These are phyloP conservation scores for Halesus radiatus DNA, from an alignment of 1,140 invertebrate genomes.

Conservation along the genomic window DNA sequence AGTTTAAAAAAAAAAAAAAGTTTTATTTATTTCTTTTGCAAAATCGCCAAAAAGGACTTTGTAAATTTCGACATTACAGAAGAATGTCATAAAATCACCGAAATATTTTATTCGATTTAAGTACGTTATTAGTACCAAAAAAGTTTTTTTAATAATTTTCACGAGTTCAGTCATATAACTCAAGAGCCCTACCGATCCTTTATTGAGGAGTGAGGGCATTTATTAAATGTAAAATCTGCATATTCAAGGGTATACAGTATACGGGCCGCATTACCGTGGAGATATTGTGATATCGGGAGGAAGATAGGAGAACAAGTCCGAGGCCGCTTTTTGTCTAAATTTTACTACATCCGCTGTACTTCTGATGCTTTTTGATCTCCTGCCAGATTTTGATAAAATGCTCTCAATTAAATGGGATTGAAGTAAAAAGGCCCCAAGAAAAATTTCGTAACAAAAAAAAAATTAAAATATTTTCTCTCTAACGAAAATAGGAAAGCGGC, in stretches of 20 bases:
- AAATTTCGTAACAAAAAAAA: no score
- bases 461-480: no score
- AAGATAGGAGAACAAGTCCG: constrained; percentile 28
- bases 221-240: constrained; percentile 35
- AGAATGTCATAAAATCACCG: no score
- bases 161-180: no score
- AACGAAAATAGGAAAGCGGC: no score
- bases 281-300: constrained; percentile 24
- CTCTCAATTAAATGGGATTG: neutral
- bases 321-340: constrained; percentile 50
- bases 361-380: neutral
- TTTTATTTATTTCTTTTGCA: no score
- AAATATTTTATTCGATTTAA: no score
- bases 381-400: constrained; percentile 26
- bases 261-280: neutral
- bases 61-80: no score
- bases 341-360: constrained; percentile 47
- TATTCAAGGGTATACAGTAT: neutral
- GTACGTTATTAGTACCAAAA: no score
- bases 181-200: neutral
- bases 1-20: no score
- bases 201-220: constrained; percentile 42
- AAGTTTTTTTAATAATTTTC: no score
- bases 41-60: no score
- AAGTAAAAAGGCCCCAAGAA: neutral